phyloP scores from a whole-genome alignment of 1,140 invertebrate genomes.

The Tenebrio molitor region DNA sequence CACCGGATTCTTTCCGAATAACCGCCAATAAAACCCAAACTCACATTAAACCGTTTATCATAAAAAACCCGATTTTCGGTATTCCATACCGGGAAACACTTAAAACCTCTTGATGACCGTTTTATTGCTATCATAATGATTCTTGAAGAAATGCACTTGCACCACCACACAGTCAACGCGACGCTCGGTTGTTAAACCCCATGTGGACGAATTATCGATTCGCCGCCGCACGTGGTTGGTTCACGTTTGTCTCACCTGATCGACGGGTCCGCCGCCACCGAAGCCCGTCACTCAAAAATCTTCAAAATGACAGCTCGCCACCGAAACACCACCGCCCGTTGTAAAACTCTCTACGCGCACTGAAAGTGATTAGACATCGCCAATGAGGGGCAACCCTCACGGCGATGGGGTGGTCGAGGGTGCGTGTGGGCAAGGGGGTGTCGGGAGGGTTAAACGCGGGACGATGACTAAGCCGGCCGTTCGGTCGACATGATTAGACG shows the following conservation, averaged over 20 bases:
- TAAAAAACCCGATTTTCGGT: constrained; percentile 13
- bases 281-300: constrained; percentile 3
- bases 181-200: background rate
- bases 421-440: constrained; percentile 48
- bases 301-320: too few species aligned
- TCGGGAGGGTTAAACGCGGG: constrained; percentile 49
- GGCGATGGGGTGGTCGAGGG: constrained; percentile 50
- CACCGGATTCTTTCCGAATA: constrained; percentile 22
- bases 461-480: constrained; percentile 58
- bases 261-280: background rate
- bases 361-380: constrained; percentile 62
- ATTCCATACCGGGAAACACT: background rate
- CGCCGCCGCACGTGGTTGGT: background rate
- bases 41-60: constrained; percentile 29
- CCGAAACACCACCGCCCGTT: constrained; percentile 52
- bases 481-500: constrained; percentile 50
- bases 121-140: background rate
- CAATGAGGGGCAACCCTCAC: constrained; percentile 58
- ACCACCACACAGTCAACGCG: too few species aligned
- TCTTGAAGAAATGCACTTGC: too few species aligned
- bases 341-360: constrained; percentile 52
- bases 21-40: constrained; percentile 35
- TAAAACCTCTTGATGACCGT: background rate
- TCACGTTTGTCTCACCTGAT: background rate
- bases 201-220: constrained; percentile 3